Base-by-base conservation (phyloP, 2,797 vertebrate genomes). In the Cossypha niveicapilla region DNA sequence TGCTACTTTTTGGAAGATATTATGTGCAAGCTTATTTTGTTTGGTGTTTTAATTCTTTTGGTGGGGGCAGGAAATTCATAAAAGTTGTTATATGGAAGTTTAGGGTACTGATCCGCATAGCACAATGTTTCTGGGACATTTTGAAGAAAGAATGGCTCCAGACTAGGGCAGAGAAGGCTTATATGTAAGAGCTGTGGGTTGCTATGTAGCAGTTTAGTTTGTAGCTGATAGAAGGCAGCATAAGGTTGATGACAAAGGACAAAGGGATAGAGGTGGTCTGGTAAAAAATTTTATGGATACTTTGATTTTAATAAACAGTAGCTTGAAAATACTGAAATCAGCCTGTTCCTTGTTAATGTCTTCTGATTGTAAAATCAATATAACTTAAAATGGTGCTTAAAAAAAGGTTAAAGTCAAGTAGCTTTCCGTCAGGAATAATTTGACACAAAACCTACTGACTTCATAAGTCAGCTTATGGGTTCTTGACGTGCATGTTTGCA, bases 11-110 rank as follows among this genome's bases (percentile, higher is more conserved):
- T 75, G 13, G 10, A 35, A 78, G 24, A 42, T 65, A 32, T 0
- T 70, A 9, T 34, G 37, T n/a, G 18, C 34, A 62, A 54, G 2
- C n/a, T 84, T 24, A 0, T 73, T 48, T 71, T 39, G 6, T 17
- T 67, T 58, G 45, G 17, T 63, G 7, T 32, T 81, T 81, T 48
- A 54, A 21, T 71, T 63, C 6, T 84, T 75, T 56, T 50, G 60
- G 32, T 22, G 9, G 3, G 1, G 6, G 3, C 4, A 7, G 6
- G 1, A 8, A n/a, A 32, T 19, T 51, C 5, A 4, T 37, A 23
- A 7, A 50, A 86, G 15, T 30, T 68, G 4, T 66, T 80, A 18
- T 0, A 6, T 27, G 14, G 25, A 73, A 50, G 22, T 22, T 10
- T 37, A 15, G 28, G 7, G 12, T 73, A 37, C 16, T 48, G 25